These are phyloP conservation scores for Porphyrio hochstetteri DNA, from an alignment of 2,113 vertebrate genomes.

Conservation along the genomic window DNA sequence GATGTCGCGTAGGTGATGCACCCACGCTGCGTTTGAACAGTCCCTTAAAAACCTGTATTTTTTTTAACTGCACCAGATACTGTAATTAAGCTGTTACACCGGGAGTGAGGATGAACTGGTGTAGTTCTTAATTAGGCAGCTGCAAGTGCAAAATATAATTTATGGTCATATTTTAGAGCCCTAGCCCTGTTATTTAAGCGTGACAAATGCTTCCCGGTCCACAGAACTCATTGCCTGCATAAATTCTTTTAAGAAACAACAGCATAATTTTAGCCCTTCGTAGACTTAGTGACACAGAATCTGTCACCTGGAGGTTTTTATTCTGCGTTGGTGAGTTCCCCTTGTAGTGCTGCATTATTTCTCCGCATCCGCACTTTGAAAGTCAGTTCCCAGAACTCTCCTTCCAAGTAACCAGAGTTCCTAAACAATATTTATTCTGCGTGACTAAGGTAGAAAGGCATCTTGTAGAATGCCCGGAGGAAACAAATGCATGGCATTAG, in stretches of 20 bases:
- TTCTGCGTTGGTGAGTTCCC: not conserved
- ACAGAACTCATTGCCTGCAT: not conserved
- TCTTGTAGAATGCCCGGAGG: slow-evolving; percentile 38
- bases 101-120: not conserved
- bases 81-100: not conserved
- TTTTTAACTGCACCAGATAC: not conserved
- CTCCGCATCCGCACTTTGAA: not conserved
- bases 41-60: not conserved
- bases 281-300: not conserved
- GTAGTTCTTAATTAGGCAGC: not conserved
- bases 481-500: slow-evolving; percentile 44
- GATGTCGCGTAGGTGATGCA: not conserved
- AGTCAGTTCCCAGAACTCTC: slow-evolving; percentile 50
- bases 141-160: slow-evolving; percentile 13
- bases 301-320: slow-evolving; percentile 14
- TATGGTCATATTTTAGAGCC: not conserved
- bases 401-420: slow-evolving; percentile 52
- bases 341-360: not conserved
- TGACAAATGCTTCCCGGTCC: not conserved
- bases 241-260: not conserved
- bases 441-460: slow-evolving; percentile 59
- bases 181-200: not conserved
- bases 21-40: not conserved
- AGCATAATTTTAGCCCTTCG: not conserved
- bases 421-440: slow-evolving; percentile 62